Evolutionary conservation across 2,113 vertebrate genomes (phyloP), one percentile per base, ranked within the genome.

Genomic region (Trematocara macrostoma): DNA sequence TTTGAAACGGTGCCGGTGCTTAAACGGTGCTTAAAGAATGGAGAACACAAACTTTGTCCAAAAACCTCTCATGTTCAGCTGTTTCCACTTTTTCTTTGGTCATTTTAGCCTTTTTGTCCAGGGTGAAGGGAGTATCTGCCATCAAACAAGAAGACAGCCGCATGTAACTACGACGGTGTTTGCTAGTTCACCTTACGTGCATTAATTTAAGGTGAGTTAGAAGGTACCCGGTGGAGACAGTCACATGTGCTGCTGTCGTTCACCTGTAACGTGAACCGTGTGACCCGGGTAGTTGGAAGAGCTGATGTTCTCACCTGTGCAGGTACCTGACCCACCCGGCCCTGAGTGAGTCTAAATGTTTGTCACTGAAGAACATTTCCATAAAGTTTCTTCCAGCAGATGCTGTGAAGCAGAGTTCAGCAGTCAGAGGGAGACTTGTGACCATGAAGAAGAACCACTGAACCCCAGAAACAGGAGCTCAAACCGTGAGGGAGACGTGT

Each of bases 341-440:
- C 23, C 23, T 5, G 11, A 64, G 31, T 6, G 3, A 40, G 4
- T 14, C 35, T 42, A 23, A 23, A 40, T 34, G 26, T 59, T 59
- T 59, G 56, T 18, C 56, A 59, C 29, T 34, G 26, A 59, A 59
- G 29, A 59, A 31, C 56, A 16, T 59, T 59, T 59, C 26, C 34
- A 34, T 59, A 59, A 59, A 59, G 29, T 59, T 59, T 59, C 56
- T 59, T 59, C 29, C 56, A 18, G 16, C 56, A 59, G 56, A 59
- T 34, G 29, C 56, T 59, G 16, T 59, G 29, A 59, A 34, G 56
- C 26, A 10, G 29, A 10, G 29, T 31, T 16, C 26, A 59, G 29
- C 29, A 59, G 8, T 59, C 15, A 2, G 29, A 59, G 8, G 3
- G 29, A 10, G 56, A 59, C 29, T 0, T 10, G 56, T 34, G 29